These are phyloP conservation scores for Gryon sp. DNA, from an alignment of 1,140 invertebrate species.

Conservation along the genomic window DNA sequence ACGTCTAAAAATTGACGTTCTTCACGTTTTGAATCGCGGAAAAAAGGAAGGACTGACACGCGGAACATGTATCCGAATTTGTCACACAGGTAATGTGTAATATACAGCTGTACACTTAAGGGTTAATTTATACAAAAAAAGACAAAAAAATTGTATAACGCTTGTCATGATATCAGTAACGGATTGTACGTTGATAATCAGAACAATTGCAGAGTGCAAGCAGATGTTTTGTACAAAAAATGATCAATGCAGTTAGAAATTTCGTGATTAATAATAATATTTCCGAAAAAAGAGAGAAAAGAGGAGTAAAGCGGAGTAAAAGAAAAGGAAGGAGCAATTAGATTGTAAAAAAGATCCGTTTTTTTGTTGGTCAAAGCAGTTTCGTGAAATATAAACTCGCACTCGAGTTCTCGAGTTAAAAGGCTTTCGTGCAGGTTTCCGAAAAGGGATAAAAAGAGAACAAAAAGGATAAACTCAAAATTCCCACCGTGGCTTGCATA, in stretches of 20 bases:
- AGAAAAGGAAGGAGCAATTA: no score
- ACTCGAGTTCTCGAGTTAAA: slow-evolving; percentile 36
- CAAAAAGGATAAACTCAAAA: slow-evolving; percentile 50
- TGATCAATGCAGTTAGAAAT: no score
- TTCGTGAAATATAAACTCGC: slow-evolving; percentile 21
- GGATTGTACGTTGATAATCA: slow-evolving; percentile 26
- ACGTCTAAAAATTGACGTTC: no score
- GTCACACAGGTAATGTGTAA: slow-evolving; percentile 53
- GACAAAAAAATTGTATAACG: neutral
- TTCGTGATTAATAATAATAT: no score
- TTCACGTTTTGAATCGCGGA: slow-evolving; percentile 1
- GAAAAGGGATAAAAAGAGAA: slow-evolving; percentile 39
- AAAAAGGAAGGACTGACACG: slow-evolving; percentile 39
- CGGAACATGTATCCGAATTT: slow-evolving; percentile 43
- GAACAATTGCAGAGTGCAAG: no score
- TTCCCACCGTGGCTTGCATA: slow-evolving; percentile 66
- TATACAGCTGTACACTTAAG: no score
- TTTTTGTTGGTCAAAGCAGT: neutral
- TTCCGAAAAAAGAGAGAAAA: no score
- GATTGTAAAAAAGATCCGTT: no score
- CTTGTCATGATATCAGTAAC: slow-evolving; percentile 23
- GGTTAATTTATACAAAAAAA: slow-evolving; percentile 22
- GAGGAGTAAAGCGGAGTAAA: no score
- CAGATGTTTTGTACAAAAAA: slow-evolving; percentile 8
- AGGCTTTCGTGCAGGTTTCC: slow-evolving; percentile 52